These are phyloP conservation scores for Onychostoma macrolepis DNA, from an alignment of 2,113 vertebrate genomes.

Conservation along the genomic window DNA sequence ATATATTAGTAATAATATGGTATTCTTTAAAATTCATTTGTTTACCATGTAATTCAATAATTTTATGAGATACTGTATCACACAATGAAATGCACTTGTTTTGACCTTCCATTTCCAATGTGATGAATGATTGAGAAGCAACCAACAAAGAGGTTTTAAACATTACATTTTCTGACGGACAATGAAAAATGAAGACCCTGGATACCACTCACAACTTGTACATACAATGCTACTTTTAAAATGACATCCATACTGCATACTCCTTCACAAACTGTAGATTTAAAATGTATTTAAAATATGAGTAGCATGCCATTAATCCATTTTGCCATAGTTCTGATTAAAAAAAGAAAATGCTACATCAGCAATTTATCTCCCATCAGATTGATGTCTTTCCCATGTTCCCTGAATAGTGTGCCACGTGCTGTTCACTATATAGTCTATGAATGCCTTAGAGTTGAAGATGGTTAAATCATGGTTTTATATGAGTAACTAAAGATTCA, in stretches of 20 bases:
- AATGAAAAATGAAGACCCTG: not conserved
- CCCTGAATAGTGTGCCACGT: conserved; percentile 6
- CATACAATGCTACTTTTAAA: not conserved
- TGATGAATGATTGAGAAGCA: not conserved
- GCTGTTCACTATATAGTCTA: not conserved
- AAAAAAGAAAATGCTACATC: not conserved
- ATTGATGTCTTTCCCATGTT: not conserved
- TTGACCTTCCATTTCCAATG: not conserved
- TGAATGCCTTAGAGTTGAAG: not conserved
- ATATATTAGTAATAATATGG: not conserved
- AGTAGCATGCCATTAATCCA: not conserved
- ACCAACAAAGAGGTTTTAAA: not conserved
- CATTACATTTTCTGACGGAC: not conserved
- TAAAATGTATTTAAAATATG: not conserved
- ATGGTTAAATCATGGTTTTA: not conserved
- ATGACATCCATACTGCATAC: not conserved
- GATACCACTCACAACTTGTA: not conserved
- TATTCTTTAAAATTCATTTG: not conserved
- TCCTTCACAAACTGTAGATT: not conserved
- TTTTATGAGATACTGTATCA: not conserved
- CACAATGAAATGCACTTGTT: not conserved
- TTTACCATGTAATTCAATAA: not conserved
- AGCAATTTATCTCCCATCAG: not conserved
- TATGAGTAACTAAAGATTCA: conserved; percentile 10
- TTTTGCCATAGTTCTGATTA: not conserved